Conservation (phyloP, 2,888 invertebrate species). For the Ptychoptera contaminata region DNA sequence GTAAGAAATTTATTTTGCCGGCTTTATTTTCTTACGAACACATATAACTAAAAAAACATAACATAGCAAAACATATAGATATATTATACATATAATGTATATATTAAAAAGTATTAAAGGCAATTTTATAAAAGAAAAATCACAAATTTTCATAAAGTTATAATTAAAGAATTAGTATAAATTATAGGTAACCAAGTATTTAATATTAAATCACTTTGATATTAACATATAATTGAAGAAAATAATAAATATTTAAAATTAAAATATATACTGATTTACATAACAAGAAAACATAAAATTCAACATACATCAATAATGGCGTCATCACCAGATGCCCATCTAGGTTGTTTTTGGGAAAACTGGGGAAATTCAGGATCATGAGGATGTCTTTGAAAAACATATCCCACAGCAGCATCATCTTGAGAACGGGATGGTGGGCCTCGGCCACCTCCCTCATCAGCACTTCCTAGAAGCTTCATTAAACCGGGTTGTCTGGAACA, state of each 20-base stretch:
- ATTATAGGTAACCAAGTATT: too few relatives aligned
- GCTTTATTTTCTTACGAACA: neutral
- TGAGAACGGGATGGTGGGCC: conserved; percentile 55
- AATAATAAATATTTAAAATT: too few relatives aligned
- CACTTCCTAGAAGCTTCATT: conserved; percentile 68
- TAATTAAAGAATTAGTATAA: too few relatives aligned
- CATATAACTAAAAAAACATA: neutral
- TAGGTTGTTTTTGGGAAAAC: conserved; percentile 51
- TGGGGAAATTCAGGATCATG: conserved; percentile 66
- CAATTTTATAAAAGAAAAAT: neutral
- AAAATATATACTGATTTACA: neutral
- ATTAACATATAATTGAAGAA: too few relatives aligned
- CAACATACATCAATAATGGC: conserved; percentile 67
- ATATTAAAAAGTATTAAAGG: neutral
- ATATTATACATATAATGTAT: too few relatives aligned
- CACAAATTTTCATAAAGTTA: neutral
- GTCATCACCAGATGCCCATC: conserved; percentile 84
- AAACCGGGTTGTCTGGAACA: conserved; percentile 12
- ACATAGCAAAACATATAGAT: too few relatives aligned
- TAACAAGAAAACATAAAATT: conserved; percentile 3
- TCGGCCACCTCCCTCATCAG: conserved; percentile 50
- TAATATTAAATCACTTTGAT: too few relatives aligned
- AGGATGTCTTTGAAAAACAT: conserved; percentile 74
- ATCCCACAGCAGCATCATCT: conserved; percentile 86
- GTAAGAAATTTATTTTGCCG: too few relatives aligned